A percentile compares a stretch with the other conserved stretches of the same genome.
phyloP scores from a whole-genome alignment of 2,888 invertebrate genomes.

The Hydrotaea diabolus region DNA sequence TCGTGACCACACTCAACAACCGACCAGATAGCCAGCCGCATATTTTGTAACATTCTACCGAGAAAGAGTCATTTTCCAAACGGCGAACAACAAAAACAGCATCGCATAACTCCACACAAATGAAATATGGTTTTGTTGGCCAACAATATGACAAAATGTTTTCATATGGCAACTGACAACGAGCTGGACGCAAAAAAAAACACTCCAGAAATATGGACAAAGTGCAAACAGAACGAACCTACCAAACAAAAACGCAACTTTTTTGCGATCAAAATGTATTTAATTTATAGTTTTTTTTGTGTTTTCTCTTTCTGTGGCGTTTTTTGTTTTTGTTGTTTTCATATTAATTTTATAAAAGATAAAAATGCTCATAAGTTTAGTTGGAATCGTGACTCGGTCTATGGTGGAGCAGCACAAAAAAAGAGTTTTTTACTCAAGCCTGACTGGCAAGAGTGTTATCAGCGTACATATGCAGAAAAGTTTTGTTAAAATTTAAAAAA shows the following conservation, averaged over 20 bases:
- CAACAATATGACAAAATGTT: constrained; percentile 63
- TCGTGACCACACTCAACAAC: constrained; percentile 51
- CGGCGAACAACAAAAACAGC: constrained; percentile 15
- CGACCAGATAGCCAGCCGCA: constrained; percentile 38
- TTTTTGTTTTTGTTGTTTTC: not conserved
- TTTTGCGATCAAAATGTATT: constrained; percentile 28
- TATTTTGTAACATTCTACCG: constrained; percentile 47
- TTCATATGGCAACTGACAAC: constrained; percentile 59
- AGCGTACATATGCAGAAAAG: not conserved
- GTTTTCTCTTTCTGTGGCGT: not conserved
- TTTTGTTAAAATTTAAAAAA: too few species aligned
- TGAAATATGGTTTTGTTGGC: constrained; percentile 57
- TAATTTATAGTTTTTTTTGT: constrained; percentile 24
- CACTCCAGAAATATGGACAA: not conserved
- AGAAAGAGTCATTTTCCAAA: constrained; percentile 29
- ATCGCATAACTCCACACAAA: constrained; percentile 33
- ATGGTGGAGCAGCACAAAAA: not conserved
- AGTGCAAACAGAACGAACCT: not conserved
- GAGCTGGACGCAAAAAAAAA: constrained; percentile 10
- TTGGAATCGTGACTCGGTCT: not conserved
- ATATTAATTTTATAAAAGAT: constrained; percentile 24
- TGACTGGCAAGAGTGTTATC: too few species aligned
- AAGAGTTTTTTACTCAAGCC: too few species aligned
- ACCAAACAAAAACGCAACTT: not conserved
- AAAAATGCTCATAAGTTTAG: constrained; percentile 15